Conservation (phyloP, 2,888 invertebrate species). For the Incurvaria masculella region DNA sequence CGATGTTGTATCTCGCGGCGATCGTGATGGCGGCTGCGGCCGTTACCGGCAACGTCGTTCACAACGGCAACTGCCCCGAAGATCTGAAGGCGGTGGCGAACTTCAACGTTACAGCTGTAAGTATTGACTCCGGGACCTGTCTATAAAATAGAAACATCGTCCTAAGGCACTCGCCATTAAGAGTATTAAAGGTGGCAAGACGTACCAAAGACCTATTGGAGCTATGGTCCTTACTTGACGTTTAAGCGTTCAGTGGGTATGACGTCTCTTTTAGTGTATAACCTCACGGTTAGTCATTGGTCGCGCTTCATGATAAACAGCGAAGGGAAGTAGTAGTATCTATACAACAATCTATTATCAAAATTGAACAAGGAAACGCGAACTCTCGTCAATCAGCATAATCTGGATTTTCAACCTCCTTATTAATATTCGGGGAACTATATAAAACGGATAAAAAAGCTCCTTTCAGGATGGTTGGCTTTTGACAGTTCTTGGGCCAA, state of each 20-base stretch:
- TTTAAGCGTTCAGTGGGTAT: too few relatives aligned
- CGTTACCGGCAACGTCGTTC: slow-evolving; percentile 27
- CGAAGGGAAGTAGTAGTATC: too few relatives aligned
- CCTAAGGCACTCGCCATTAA: background rate
- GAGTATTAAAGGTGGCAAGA: background rate
- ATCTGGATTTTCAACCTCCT: too few relatives aligned
- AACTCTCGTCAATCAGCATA: too few relatives aligned
- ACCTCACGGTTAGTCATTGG: too few relatives aligned
- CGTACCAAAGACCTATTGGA: background rate
- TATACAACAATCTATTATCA: background rate
- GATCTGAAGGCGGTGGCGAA: slow-evolving; percentile 32
- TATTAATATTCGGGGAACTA: too few relatives aligned
- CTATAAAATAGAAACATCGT: background rate
- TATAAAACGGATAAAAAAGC: too few relatives aligned
- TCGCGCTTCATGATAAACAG: background rate
- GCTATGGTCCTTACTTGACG: too few relatives aligned
- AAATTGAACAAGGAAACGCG: too few relatives aligned
- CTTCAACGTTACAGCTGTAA: slow-evolving; percentile 32
- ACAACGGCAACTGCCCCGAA: slow-evolving; percentile 34
- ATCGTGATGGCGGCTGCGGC: slow-evolving; percentile 28
- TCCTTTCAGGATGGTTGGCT: too few relatives aligned
- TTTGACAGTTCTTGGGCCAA: too few relatives aligned
- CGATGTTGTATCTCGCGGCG: slow-evolving; percentile 19
- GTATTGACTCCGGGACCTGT: slow-evolving; percentile 9
- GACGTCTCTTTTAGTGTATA: too few relatives aligned